These are phyloP conservation scores for Drosophila nr. perissopoda DNA, from an alignment of 2,888 invertebrate species.

Conservation along the genomic window DNA sequence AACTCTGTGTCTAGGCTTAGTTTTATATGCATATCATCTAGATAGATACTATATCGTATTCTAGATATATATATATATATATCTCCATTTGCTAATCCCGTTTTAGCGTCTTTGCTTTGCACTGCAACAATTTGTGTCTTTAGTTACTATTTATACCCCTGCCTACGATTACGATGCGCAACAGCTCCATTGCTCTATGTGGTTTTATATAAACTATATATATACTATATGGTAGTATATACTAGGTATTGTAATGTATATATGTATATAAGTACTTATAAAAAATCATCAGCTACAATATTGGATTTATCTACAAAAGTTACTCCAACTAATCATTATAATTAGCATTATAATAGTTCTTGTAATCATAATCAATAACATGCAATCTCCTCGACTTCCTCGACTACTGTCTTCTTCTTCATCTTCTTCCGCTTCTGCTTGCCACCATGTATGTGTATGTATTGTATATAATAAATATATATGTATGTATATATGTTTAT, in stretches of 20 bases:
- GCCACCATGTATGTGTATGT: conserved; percentile 6
- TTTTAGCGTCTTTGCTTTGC: conserved; percentile 58
- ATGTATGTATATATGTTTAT: conserved; percentile 8
- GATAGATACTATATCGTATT: conserved; percentile 7
- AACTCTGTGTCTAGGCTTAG: conserved; percentile 29
- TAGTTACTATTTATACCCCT: conserved; percentile 75
- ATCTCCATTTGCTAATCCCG: conserved; percentile 11
- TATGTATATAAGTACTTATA: conserved; percentile 51
- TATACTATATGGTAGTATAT: conserved; percentile 36
- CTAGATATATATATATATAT: background rate
- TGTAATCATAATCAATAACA: conserved; percentile 49
- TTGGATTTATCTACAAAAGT: conserved; percentile 73
- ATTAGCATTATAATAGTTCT: conserved; percentile 15
- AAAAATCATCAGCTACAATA: conserved; percentile 79
- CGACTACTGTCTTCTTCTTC: background rate
- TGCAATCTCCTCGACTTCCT: conserved; percentile 21
- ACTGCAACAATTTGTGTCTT: conserved; percentile 77
- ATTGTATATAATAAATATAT: conserved; percentile 58
- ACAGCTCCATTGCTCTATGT: conserved; percentile 53
- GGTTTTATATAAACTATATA: conserved; percentile 34
- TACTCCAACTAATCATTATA: conserved; percentile 53
- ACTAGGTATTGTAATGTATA: conserved; percentile 26
- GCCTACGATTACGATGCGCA: conserved; percentile 58
- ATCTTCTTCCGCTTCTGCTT: conserved; percentile 5
- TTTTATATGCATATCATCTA: conserved; percentile 22